Base-by-base conservation (phyloP, 1,140 invertebrate species). In the Drosophila kurseongensis region DNA sequence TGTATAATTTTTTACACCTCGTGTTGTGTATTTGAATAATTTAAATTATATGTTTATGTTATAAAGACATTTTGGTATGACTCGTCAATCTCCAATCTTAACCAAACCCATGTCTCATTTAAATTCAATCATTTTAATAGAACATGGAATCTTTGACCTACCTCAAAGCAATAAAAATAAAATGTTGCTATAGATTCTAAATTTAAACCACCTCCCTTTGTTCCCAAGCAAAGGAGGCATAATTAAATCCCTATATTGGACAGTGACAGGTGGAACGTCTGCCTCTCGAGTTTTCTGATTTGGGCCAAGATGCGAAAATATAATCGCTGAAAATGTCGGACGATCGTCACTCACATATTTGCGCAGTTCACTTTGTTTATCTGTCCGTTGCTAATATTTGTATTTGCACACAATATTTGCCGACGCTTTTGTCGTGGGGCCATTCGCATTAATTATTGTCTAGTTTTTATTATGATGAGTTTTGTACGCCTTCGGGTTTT, bases 371-470 rank as follows among this genome's bases (percentile, higher is more conserved):
- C 66, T 86, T 80, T 80, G 57, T 85, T 86, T 86, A 83, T 74
- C 55, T 75, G 52, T 42, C 54, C 65, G 41, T 69, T 48, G 42
- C 42, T 38, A 62, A 62, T 54, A 54, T 56, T 45, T 59, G 29
- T 74, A 44, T 77, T 44, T 73, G 74, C 65, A 68, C 42, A 63
- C 40, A 47, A 66, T 80, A 81, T 86, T 86, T 76, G 83, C 59
- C 27, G 57, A 66, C 69, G 78, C 79, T 76, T 76, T 88, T 86
- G 83, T 79, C 62, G 71, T 69, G 60, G 80, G 83, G 79, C 83
- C 83, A 88, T 86, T 86, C 83, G 78, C 79, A 83, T 88, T 88
- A 72, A 81, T 69, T 68, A 81, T 81, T 69, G 66, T 75, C 74
- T 85, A 73, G 78, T 54, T 75, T 80, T 75, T 62, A 47, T 75